A percentile compares a stretch with the other conserved stretches of the same genome.
Conservation (phyloP, 2,888 invertebrate species). For the Idaea straminata region DNA sequence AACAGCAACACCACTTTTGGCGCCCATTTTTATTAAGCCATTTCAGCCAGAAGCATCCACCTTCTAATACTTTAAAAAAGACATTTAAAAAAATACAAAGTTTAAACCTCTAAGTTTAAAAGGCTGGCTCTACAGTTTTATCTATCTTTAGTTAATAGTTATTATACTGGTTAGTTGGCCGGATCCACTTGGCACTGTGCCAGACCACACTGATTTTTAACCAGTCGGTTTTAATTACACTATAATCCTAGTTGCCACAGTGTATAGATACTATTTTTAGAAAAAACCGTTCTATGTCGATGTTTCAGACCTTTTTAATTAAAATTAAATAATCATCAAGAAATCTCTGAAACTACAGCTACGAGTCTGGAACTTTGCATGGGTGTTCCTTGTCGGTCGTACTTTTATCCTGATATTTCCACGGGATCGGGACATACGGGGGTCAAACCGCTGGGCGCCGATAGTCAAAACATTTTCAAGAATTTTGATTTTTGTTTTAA, state of each 20-base stretch:
- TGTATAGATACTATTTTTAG: not conserved
- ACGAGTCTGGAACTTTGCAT: no score
- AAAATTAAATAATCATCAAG: no score
- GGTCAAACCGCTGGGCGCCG: no score
- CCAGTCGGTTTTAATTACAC: not conserved
- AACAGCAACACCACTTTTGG: no score
- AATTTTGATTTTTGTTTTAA: no score
- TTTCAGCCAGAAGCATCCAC: not conserved
- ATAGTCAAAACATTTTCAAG: no score
- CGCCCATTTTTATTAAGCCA: not conserved
- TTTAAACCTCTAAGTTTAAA: not conserved
- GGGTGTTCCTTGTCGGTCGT: no score
- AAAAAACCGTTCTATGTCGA: not conserved
- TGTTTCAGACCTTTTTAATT: no score
- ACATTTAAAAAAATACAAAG: not conserved
- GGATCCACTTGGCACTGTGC: not conserved
- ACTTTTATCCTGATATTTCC: no score
- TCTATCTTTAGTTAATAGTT: not conserved
- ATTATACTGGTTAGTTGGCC: not conserved
- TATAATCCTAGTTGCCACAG: not conserved
- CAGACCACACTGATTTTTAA: not conserved
- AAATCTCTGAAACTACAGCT: no score
- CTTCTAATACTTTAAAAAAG: not conserved
- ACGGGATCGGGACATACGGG: no score
- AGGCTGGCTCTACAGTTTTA: not conserved